Percentiles rank a stretch among this genome's conserved stretches.
These are phyloP conservation scores for Iguana delicatissima DNA, from an alignment of 2,797 vertebrate species.

Conservation along the genomic window DNA sequence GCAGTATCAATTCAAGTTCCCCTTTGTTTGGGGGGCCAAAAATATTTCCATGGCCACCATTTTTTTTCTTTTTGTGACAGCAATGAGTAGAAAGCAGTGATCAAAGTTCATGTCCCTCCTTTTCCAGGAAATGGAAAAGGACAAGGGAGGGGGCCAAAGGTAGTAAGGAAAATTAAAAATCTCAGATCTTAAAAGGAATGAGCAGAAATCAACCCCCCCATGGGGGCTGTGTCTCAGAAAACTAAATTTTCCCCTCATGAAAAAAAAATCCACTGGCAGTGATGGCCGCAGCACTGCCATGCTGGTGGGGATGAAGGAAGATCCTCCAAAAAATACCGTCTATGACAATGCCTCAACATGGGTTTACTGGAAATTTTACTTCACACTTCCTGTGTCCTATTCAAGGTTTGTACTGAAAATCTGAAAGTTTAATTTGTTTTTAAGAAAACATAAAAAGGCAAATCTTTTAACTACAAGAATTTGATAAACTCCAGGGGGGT, in stretches of 20 bases:
- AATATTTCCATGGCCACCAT: background rate
- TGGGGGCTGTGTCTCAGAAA: conserved; percentile 40
- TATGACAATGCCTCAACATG: conserved; percentile 72
- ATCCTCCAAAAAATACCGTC: conserved; percentile 23
- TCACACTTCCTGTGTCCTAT: conserved; percentile 55
- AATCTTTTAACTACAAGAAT: background rate
- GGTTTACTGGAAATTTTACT: conserved; percentile 63
- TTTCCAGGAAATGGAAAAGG: conserved; percentile 72
- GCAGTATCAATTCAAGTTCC: too few species aligned
- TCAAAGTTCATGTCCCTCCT: conserved; percentile 34
- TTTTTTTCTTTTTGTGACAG: background rate
- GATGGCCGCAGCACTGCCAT: conserved; percentile 26
- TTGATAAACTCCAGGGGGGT: background rate
- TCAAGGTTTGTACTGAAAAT: conserved; percentile 59
- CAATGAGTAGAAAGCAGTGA: background rate
- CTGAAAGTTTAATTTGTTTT: background rate
- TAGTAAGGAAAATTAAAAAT: conserved; percentile 63
- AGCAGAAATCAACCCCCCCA: conserved; percentile 52
- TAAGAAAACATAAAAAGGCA: background rate
- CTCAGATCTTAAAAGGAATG: conserved; percentile 64
- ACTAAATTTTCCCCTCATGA: conserved; percentile 36
- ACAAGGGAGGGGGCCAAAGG: too few species aligned
- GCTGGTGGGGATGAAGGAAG: conserved; percentile 45
- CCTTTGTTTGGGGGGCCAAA: background rate
- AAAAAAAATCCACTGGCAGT: conserved; percentile 31